Conservation (phyloP, 1,140 invertebrate genomes). For the Lerema accius region DNA sequence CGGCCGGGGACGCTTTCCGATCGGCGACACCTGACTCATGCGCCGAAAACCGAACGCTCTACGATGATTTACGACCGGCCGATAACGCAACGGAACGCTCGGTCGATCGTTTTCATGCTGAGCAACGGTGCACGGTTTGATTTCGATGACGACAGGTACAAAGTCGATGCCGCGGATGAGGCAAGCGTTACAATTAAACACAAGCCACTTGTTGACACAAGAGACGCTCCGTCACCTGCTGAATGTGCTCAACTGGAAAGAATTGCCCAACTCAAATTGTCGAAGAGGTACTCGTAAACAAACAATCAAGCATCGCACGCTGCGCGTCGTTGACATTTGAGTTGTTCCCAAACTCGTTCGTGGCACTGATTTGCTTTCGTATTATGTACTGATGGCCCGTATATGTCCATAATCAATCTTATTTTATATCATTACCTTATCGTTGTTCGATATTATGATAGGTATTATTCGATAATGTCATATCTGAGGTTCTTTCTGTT, state of each 20-base stretch:
- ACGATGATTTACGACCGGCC: slow-evolving; percentile 59
- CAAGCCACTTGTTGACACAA: slow-evolving; percentile 59
- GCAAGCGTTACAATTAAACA: slow-evolving; percentile 53
- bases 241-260: slow-evolving; percentile 55
- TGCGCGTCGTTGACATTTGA: slow-evolving; percentile 49
- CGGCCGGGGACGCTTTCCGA: slow-evolving; percentile 51
- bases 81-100: slow-evolving; percentile 42
- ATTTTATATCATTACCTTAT: slow-evolving; percentile 17
- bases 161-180: slow-evolving; percentile 51
- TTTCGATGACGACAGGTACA: slow-evolving; percentile 49
- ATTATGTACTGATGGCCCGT: slow-evolving; percentile 51
- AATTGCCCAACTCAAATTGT: slow-evolving; percentile 74
- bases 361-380: slow-evolving; percentile 48
- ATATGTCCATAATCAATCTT: slow-evolving; percentile 16
- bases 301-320: slow-evolving; percentile 56
- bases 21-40: slow-evolving; percentile 72
- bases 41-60: slow-evolving; percentile 50
- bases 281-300: slow-evolving; percentile 58
- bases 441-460: slow-evolving; percentile 22
- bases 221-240: slow-evolving; percentile 51
- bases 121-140: slow-evolving; percentile 43
- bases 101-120: slow-evolving; percentile 48
- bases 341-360: slow-evolving; percentile 45
- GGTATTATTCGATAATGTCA: slow-evolving; percentile 13
- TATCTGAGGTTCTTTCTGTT: slow-evolving; percentile 10